Evolutionary conservation across 92 coral and sea anemone species (phyloP).

Genomic region (Paragorgia papillata): DNA sequence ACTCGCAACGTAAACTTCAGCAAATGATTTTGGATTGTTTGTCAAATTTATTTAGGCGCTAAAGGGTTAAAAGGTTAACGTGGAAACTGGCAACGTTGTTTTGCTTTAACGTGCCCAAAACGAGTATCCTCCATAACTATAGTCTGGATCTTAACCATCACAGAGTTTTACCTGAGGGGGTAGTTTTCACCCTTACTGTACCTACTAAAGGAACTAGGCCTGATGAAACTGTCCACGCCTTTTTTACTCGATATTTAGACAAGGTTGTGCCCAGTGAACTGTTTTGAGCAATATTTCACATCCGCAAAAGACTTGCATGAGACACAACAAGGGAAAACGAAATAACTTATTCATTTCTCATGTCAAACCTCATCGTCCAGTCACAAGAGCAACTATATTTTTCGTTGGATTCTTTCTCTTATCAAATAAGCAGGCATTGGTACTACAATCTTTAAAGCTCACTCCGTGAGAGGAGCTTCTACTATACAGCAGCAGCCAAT

Average conservation of each 20-base stretch:
- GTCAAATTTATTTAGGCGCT: too few species aligned
- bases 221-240: slow-evolving; percentile 41
- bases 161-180: slow-evolving; percentile 46
- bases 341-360: slow-evolving; percentile 24
- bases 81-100: slow-evolving; percentile 41
- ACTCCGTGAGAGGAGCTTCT: slow-evolving; percentile 55
- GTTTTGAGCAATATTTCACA: slow-evolving; percentile 39
- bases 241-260: slow-evolving; percentile 42
- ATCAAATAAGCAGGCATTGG: slow-evolving; percentile 41
- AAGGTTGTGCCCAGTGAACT: slow-evolving; percentile 44
- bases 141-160: slow-evolving; percentile 43
- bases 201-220: slow-evolving; percentile 36
- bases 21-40: too few species aligned
- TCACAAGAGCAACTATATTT: slow-evolving; percentile 43
- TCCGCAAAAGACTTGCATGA: too few species aligned
- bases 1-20: too few species aligned
- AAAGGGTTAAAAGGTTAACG: slow-evolving; percentile 8
- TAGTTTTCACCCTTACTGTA: slow-evolving; percentile 1
- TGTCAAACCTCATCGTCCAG: slow-evolving; percentile 25
- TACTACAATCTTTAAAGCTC: slow-evolving; percentile 48
- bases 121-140: slow-evolving; percentile 52
- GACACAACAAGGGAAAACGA: slow-evolving; percentile 9
- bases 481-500: slow-evolving; percentile 42
- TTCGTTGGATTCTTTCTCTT: slow-evolving; percentile 49
- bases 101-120: slow-evolving; percentile 48